Evolutionary conservation across 2,888 invertebrate species (phyloP).

Genomic region (Eristalis arbustorum): DNA sequence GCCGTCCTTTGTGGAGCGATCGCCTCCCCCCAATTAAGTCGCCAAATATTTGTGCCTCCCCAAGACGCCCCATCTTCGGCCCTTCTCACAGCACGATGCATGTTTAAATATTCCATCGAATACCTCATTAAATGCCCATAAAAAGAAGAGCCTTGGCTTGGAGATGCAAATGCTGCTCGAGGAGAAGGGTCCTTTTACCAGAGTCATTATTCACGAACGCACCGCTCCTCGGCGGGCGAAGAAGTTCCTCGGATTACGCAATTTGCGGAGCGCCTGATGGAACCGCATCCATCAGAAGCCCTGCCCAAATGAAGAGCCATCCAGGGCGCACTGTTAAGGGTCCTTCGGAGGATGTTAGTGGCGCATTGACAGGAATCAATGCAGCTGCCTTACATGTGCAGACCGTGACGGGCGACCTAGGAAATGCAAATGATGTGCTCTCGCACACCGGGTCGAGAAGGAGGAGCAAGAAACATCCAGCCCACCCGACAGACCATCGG

Average conservation of each 20-base stretch:
- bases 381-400: slow-evolving; percentile 17
- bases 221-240: neutral
- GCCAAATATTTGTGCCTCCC: slow-evolving; percentile 14
- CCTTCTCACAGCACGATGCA: slow-evolving; percentile 23
- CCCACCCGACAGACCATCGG: slow-evolving; percentile 22
- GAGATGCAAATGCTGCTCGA: slow-evolving; percentile 24
- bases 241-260: slow-evolving; percentile 29
- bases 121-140: slow-evolving; percentile 43
- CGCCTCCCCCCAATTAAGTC: neutral
- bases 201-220: slow-evolving; percentile 4
- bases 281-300: slow-evolving; percentile 3
- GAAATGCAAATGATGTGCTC: slow-evolving; percentile 52
- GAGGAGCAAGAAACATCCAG: slow-evolving; percentile 36
- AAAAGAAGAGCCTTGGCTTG: slow-evolving; percentile 7
- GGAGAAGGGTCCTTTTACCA: slow-evolving; percentile 34
- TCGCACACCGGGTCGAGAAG: slow-evolving; percentile 3
- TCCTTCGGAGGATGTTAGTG: slow-evolving; percentile 16
- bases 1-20: neutral
- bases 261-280: slow-evolving; percentile 59
- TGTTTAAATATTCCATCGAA: slow-evolving; percentile 46
- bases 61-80: slow-evolving; percentile 5
- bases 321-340: slow-evolving; percentile 5
- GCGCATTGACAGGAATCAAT: slow-evolving; percentile 57
- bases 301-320: slow-evolving; percentile 23
- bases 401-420: neutral